Conservation (phyloP, 2,888 invertebrate genomes). For the Isoperla grammatica region DNA sequence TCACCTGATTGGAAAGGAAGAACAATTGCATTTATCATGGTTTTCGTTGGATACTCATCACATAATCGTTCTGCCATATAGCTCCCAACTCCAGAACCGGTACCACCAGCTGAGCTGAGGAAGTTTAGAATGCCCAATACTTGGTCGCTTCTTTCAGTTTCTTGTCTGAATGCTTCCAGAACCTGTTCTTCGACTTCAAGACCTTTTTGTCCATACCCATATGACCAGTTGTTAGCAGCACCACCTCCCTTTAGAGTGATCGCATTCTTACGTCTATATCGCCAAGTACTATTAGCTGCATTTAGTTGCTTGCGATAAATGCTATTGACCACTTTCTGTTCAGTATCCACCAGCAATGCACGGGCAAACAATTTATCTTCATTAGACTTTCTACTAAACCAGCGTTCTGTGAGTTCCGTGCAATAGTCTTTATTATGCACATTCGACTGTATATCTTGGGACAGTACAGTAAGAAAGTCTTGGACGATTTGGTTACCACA, state of each 20-base stretch:
- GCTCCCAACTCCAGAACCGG: constrained; percentile 51
- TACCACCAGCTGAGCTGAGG: constrained; percentile 49
- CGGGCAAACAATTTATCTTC: constrained; percentile 41
- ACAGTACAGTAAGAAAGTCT: constrained; percentile 43
- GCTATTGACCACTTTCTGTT: constrained; percentile 45
- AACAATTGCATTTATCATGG: constrained; percentile 42
- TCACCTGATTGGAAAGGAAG: constrained; percentile 49
- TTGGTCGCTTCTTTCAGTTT: constrained; percentile 45
- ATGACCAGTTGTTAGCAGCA: constrained; percentile 52
- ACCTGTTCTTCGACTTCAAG: constrained; percentile 40
- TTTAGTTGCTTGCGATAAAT: constrained; percentile 35
- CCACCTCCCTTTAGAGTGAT: constrained; percentile 45
- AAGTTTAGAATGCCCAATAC: constrained; percentile 45
- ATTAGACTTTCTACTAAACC: constrained; percentile 43
- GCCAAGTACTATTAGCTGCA: constrained; percentile 34
- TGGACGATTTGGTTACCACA: constrained; percentile 52
- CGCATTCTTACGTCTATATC: constrained; percentile 42
- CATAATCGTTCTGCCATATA: constrained; percentile 43
- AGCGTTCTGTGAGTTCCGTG: constrained; percentile 41
- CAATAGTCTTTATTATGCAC: constrained; percentile 38
- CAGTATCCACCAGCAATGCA: constrained; percentile 48
- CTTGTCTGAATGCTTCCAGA: constrained; percentile 42
- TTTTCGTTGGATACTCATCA: constrained; percentile 46
- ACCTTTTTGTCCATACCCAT: constrained; percentile 46
- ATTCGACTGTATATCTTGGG: constrained; percentile 41